A percentile compares a stretch with the other conserved stretches of the same genome.
Evolutionary conservation across 2,888 invertebrate genomes (phyloP).

Genomic region (Clanis bilineata): DNA sequence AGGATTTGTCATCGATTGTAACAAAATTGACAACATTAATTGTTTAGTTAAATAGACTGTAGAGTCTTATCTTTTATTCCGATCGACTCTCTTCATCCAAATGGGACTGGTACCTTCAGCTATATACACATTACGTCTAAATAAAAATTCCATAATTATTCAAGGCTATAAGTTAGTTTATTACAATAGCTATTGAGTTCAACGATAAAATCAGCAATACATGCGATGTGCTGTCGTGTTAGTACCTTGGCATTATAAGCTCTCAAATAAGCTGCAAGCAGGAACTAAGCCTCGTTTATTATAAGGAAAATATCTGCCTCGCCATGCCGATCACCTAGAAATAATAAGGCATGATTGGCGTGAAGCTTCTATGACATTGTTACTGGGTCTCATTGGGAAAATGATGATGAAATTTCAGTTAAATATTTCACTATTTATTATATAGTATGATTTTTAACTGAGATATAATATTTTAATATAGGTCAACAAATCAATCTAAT

Average conservation of each 20-base stretch:
- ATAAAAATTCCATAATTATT: background rate
- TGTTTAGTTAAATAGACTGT: too few species aligned
- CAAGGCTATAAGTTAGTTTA: background rate
- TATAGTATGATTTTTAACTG: background rate
- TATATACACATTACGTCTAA: background rate
- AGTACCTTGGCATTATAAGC: conserved; percentile 79
- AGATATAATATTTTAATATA: background rate
- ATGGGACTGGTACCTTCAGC: too few species aligned
- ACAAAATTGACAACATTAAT: too few species aligned
- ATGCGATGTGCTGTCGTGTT: conserved; percentile 49
- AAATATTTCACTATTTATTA: background rate
- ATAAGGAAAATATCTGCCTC: conserved; percentile 57
- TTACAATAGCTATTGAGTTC: background rate
- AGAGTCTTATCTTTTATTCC: too few species aligned
- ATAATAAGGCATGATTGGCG: conserved; percentile 46
- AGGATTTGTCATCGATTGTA: too few species aligned
- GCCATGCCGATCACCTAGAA: conserved; percentile 77
- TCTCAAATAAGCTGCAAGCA: conserved; percentile 73
- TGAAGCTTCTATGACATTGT: conserved; percentile 31
- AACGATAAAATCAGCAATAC: conserved; percentile 20
- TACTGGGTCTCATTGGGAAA: background rate
- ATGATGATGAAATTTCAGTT: background rate
- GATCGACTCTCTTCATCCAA: too few species aligned
- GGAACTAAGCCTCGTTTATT: conserved; percentile 59
- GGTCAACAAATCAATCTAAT: too few species aligned